phyloP scores from a whole-genome alignment of 2,797 vertebrate species.

The Euthynnus affinis region DNA sequence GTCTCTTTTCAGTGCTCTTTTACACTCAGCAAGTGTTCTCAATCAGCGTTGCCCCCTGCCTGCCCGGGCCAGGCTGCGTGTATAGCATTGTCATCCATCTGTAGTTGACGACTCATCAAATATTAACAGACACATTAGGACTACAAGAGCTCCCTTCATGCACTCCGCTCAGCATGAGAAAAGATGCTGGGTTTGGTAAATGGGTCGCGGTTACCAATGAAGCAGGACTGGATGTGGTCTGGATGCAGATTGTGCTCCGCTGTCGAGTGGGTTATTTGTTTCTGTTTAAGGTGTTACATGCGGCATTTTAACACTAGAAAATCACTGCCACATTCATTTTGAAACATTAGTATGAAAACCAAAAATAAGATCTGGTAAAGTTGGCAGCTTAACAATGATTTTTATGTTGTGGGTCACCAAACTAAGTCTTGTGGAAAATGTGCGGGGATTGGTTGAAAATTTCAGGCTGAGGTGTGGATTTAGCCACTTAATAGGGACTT shows the following conservation, averaged over 20 bases:
- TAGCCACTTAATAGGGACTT: not conserved
- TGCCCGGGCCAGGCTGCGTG: slow-evolving; percentile 12
- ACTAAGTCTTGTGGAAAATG: not conserved
- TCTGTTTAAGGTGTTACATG: not conserved
- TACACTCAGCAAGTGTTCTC: slow-evolving; percentile 25
- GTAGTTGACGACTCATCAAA: slow-evolving; percentile 64
- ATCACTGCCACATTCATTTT: not conserved
- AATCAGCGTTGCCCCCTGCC: slow-evolving; percentile 14
- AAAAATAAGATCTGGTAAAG: not conserved
- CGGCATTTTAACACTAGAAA: slow-evolving; percentile 2
- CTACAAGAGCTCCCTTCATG: slow-evolving; percentile 55
- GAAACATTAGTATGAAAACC: not conserved
- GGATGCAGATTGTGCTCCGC: slow-evolving; percentile 4
- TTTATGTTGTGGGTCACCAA: not conserved
- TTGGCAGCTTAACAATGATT: not conserved
- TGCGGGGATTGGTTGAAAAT: not conserved
- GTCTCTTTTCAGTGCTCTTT: slow-evolving; percentile 39
- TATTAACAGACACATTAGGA: slow-evolving; percentile 70
- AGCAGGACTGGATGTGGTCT: slow-evolving; percentile 25
- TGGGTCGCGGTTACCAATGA: slow-evolving; percentile 34
- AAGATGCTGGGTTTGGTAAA: slow-evolving; percentile 43
- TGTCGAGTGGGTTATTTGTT: slow-evolving; percentile 21
- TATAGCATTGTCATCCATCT: slow-evolving; percentile 49
- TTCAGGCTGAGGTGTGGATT: not conserved
- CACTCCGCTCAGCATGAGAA: slow-evolving; percentile 38